Evolutionary conservation across 2,797 vertebrate genomes (phyloP).

Genomic region (Cottoperca gobio): DNA sequence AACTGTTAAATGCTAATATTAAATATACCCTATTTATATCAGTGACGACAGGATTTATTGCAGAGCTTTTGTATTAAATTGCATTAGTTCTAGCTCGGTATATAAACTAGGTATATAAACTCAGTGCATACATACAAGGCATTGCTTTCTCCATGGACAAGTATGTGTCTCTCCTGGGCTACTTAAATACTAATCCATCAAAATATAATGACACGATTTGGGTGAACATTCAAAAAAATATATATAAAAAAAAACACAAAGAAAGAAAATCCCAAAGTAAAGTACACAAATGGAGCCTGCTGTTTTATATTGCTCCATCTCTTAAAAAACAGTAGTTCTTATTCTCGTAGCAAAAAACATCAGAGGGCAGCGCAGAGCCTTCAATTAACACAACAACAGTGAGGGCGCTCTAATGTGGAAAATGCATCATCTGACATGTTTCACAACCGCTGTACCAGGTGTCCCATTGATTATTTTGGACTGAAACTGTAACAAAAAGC

Average conservation of each 20-base stretch:
- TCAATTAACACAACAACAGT: constrained; percentile 11
- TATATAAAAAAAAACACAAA: not conserved
- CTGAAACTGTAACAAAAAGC: constrained; percentile 65
- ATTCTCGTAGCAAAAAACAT: not conserved
- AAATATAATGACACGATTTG: not conserved
- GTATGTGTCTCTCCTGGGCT: not conserved
- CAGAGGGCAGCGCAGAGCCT: not conserved
- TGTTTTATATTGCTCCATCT: not conserved
- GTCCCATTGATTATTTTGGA: constrained; percentile 70
- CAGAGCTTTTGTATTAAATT: not conserved
- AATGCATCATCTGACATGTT: constrained; percentile 39
- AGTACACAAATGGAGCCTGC: not conserved
- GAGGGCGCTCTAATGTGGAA: not conserved
- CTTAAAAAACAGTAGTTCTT: not conserved
- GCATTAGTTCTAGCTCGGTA: not conserved
- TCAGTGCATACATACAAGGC: not conserved
- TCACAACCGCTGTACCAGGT: constrained; percentile 45
- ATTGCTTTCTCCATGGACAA: not conserved
- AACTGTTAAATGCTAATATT: not conserved
- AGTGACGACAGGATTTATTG: not conserved
- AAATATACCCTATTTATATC: not conserved
- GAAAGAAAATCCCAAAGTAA: not conserved
- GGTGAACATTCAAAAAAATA: not conserved
- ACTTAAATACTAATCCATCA: not conserved
- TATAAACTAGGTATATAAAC: no score